Conservation (phyloP, 2,113 vertebrate genomes). For the Cercopithecus mona region DNA sequence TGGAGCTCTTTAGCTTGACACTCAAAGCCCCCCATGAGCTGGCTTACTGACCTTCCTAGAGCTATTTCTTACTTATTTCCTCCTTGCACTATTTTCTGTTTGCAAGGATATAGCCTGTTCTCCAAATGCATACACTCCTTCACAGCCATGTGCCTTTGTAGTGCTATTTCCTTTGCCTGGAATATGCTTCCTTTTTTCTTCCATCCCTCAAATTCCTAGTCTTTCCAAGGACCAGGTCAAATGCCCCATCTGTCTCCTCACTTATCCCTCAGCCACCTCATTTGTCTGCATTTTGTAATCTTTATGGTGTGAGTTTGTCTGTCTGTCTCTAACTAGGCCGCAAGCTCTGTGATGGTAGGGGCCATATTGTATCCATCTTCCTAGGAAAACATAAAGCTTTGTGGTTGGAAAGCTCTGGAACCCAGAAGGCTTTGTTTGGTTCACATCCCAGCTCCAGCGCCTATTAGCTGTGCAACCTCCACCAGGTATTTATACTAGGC, state of each 20-base stretch:
- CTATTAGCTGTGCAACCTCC: not conserved
- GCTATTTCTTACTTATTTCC: not conserved
- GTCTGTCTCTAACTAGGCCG: not conserved
- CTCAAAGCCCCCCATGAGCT: not conserved
- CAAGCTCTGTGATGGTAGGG: not conserved
- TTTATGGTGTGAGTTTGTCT: not conserved
- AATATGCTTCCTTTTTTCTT: not conserved
- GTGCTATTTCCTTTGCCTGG: not conserved
- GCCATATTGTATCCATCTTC: accelerated
- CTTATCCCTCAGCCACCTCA: not conserved
- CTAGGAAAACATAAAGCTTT: not conserved
- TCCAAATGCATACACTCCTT: not conserved
- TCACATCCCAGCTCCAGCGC: not conserved
- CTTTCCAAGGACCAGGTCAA: not conserved
- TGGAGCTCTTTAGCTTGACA: not conserved
- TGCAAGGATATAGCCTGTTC: too few relatives aligned
- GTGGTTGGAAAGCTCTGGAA: not conserved
- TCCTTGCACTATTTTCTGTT: not conserved
- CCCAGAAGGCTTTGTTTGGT: not conserved
- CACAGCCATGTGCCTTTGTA: not conserved
- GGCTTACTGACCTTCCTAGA: not conserved
- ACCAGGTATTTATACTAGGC: not conserved
- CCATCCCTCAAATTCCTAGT: not conserved
- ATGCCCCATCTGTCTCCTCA: not conserved
- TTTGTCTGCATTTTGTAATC: not conserved